Evolutionary conservation across 1,140 invertebrate species (phyloP).

Genomic region (Oncopodura yosiiana): DNA sequence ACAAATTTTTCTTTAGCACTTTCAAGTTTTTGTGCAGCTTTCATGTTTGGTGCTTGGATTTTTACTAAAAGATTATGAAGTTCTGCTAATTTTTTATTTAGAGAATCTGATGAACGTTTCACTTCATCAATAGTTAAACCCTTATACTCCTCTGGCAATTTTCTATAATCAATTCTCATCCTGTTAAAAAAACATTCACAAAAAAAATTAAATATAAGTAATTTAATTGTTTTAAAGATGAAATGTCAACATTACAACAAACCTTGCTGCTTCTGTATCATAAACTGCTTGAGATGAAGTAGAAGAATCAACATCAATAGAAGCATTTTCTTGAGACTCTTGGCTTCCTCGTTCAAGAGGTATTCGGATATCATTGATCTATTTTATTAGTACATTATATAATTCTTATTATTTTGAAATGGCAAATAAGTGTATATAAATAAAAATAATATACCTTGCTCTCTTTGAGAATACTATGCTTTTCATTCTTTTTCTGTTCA

Average conservation of each 20-base stretch:
- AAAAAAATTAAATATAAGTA: neutral
- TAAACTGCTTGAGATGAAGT: slow-evolving; percentile 46
- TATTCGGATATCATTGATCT: slow-evolving; percentile 88
- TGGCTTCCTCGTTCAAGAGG: slow-evolving; percentile 80
- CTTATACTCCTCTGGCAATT: slow-evolving; percentile 65
- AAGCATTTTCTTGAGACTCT: slow-evolving; percentile 66
- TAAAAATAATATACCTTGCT: too few relatives aligned
- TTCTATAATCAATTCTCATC: slow-evolving; percentile 82
- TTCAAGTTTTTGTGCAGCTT: slow-evolving; percentile 87
- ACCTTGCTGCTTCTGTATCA: slow-evolving; percentile 51
- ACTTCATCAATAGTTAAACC: slow-evolving; percentile 80
- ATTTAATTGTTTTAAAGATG: too few relatives aligned
- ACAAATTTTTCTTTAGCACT: slow-evolving; percentile 86
- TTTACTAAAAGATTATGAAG: slow-evolving; percentile 78
- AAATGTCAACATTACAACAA: neutral
- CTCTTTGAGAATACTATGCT: slow-evolving; percentile 82
- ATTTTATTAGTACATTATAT: neutral
- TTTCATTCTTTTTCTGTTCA: slow-evolving; percentile 80
- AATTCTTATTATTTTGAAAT: too few relatives aligned
- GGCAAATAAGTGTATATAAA: too few relatives aligned
- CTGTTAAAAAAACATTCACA: neutral
- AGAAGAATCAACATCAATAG: slow-evolving; percentile 25
- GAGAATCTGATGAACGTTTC: slow-evolving; percentile 69
- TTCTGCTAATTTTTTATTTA: slow-evolving; percentile 75
- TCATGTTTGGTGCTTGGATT: slow-evolving; percentile 96